A percentile compares a stretch with the other conserved stretches of the same genome.
Evolutionary conservation across 2,113 vertebrate genomes (phyloP).

Genomic region (Solea solea): DNA sequence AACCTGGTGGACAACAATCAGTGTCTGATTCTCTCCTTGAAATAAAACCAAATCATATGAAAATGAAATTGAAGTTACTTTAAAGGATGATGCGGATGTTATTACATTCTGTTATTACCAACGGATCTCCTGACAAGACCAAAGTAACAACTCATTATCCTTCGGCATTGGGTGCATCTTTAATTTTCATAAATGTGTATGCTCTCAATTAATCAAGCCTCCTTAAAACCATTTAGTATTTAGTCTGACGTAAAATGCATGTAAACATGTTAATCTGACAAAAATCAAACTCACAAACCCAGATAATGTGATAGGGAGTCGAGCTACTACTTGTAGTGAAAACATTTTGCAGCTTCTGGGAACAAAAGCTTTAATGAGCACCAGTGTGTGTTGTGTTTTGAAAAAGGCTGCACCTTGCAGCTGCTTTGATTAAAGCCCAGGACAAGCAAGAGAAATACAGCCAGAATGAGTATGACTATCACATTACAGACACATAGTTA

Average conservation of each 20-base stretch:
- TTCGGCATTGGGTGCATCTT: neutral
- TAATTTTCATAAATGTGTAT: neutral
- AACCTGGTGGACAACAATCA: constrained; percentile 12
- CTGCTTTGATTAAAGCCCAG: constrained; percentile 33
- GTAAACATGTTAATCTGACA: no score
- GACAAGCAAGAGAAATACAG: constrained; percentile 58
- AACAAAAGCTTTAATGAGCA: constrained; percentile 27
- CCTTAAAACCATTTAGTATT: no score
- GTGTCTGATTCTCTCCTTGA: constrained; percentile 7
- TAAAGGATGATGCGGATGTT: constrained; percentile 2
- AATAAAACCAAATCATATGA: constrained; percentile 2
- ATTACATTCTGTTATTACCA: constrained; percentile 17
- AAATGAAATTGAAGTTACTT: constrained; percentile 9
- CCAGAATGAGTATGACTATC: constrained; percentile 58
- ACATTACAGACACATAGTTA: constrained; percentile 89
- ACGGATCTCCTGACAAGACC: constrained; percentile 3
- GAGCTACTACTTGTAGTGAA: neutral
- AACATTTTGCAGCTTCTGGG: constrained; percentile 6
- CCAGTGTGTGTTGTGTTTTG: constrained; percentile 17
- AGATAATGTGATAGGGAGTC: neutral
- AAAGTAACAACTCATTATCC: constrained; percentile 7
- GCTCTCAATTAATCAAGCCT: no score
- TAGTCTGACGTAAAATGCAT: no score
- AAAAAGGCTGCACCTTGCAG: constrained; percentile 15
- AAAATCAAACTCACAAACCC: no score